Base-by-base conservation (phyloP, 2,113 vertebrate species). In the Gallinago paraguaiae region DNA sequence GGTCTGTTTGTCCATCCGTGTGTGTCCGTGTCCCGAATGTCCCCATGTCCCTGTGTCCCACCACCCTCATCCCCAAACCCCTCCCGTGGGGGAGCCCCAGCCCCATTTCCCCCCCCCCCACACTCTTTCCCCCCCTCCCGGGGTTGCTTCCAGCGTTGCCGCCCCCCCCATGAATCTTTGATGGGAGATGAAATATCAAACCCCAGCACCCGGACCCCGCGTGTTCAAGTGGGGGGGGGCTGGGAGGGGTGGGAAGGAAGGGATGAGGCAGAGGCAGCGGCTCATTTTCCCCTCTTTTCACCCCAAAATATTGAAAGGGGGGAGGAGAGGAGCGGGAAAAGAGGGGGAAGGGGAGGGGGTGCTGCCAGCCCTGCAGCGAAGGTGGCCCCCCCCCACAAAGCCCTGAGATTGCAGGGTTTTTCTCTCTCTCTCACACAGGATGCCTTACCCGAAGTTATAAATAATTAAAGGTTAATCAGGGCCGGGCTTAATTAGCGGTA, bases 181-280 rank as follows among this genome's bases (percentile, higher is more conserved):
- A 96, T 96, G 80, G 56, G 82, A 37, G 94, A 96, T 96, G 94
- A 91, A 96, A 96, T 96, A 96, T 94, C 95, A 96, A 96, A 94
- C 95, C 93, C 35, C 53, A 4, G 77, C 37, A 53, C 68, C 48
- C 37, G 37, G 37, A 79, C 18, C 25, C 35, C 22, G 2, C 4
- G 24, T 11, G 22, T 59, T 15, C 8, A 6, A 46, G 15, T 9
- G 48, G 28, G 24, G 6, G 19, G 9, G 8, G 23, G 39, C 10
- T 10, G 39, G 10, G 43, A 16, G 43, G 43, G 16, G 43, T 41
- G 10, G 14, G 41, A 41, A 8, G 6, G 39, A 39, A 39, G 50
- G 50, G 24, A 24, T 7, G 13, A 14, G 14, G 50, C 24, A 12
- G 25, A 27, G 51, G 51, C 51, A 28, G 27, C 27, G n/a, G 9